A percentile compares a stretch with the other conserved stretches of the same genome.
These are phyloP conservation scores for Drosophila prostipennis DNA, from an alignment of 2,888 invertebrate species.

Conservation along the genomic window DNA sequence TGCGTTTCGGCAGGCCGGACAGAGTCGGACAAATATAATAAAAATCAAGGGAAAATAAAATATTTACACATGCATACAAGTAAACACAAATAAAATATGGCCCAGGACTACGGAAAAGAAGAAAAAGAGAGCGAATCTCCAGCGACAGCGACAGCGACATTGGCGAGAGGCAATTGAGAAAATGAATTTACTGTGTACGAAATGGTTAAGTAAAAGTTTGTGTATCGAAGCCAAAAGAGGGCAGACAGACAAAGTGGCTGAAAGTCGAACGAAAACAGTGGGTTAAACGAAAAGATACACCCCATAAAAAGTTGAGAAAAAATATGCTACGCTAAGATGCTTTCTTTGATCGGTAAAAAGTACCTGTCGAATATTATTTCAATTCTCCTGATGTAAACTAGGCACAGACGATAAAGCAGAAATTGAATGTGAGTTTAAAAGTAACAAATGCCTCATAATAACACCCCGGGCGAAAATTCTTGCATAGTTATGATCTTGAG, in stretches of 20 bases:
- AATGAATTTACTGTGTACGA: conserved; percentile 74
- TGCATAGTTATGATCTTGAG: too few species aligned
- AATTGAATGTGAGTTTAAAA: too few species aligned
- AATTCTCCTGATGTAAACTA: too few species aligned
- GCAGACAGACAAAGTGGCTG: conserved; percentile 12
- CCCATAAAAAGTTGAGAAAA: background rate
- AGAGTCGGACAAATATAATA: conserved; percentile 65
- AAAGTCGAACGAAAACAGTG: conserved; percentile 18
- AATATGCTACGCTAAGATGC: too few species aligned
- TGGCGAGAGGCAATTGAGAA: conserved; percentile 70
- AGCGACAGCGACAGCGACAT: conserved; percentile 53
- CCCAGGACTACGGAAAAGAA: conserved; percentile 10
- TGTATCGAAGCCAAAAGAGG: conserved; percentile 22
- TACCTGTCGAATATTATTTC: background rate
- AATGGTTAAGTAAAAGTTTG: conserved; percentile 68
- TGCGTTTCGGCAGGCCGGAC: conserved; percentile 42
- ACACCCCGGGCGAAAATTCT: too few species aligned
- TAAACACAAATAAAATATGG: conserved; percentile 73
- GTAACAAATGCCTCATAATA: too few species aligned
- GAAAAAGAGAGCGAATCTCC: conserved; percentile 3
- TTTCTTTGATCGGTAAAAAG: background rate
- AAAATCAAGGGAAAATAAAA: conserved; percentile 74
- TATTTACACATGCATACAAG: conserved; percentile 75
- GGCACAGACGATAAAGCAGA: too few species aligned
- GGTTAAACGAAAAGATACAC: background rate